These are phyloP conservation scores for Campylorhamphus procurvoides DNA, from an alignment of 2,113 vertebrate genomes.

Conservation along the genomic window DNA sequence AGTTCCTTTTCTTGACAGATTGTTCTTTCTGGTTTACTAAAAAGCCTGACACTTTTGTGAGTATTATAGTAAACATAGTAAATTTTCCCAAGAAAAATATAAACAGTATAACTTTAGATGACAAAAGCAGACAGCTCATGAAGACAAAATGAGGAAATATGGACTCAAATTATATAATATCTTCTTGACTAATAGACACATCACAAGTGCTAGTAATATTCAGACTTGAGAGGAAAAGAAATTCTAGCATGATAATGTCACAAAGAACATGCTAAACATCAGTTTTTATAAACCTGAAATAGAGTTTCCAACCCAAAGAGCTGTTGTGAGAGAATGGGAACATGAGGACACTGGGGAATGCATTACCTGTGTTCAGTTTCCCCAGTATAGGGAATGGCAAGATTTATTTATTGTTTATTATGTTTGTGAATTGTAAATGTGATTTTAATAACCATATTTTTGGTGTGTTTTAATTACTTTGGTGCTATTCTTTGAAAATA, in stretches of 20 bases:
- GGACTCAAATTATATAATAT: background rate
- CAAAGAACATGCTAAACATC: background rate
- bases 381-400: background rate
- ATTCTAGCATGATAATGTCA: background rate
- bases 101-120: background rate
- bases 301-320: background rate
- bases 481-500: background rate
- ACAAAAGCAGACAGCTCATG: background rate
- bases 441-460: background rate
- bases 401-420: background rate
- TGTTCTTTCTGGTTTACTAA: background rate
- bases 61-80: background rate
- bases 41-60: background rate
- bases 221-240: background rate
- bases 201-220: background rate
- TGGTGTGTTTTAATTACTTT: background rate
- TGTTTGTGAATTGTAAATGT: background rate
- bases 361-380: background rate
- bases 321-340: background rate
- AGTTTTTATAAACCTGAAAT: background rate
- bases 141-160: background rate
- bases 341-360: background rate
- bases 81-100: background rate
- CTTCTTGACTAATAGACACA: background rate
- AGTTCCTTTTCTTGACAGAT: background rate